Conservation (phyloP, 2,797 vertebrate species). For the Xenopus petersii region DNA sequence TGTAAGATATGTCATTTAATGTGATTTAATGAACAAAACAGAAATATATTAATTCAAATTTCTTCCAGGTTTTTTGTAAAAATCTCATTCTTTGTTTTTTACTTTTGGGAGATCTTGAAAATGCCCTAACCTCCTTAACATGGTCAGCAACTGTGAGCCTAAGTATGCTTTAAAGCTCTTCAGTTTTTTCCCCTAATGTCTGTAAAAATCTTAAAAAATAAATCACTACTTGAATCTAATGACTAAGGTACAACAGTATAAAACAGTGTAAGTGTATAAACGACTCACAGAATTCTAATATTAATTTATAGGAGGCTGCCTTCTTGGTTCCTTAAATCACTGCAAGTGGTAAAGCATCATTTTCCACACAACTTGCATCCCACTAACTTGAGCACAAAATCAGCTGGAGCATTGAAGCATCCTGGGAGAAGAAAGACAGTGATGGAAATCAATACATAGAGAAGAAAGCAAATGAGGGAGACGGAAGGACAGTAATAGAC, state of each 20-base stretch:
- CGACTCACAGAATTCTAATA: not conserved
- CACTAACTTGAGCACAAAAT: constrained; percentile 2
- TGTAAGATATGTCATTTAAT: too few species aligned
- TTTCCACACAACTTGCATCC: not conserved
- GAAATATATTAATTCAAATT: too few species aligned
- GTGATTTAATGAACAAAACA: too few species aligned
- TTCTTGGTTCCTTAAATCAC: not conserved
- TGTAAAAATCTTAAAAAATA: too few species aligned
- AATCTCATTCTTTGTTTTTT: too few species aligned
- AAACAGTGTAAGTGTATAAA: not conserved
- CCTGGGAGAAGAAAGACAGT: not conserved
- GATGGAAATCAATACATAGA: constrained; percentile 6
- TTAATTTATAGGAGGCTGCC: not conserved
- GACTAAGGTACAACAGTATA: not conserved
- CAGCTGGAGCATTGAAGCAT: not conserved
- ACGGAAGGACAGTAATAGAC: constrained; percentile 1
- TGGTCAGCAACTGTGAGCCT: too few species aligned
- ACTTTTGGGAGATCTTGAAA: too few species aligned
- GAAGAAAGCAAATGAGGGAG: constrained; percentile 3
- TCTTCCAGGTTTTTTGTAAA: too few species aligned
- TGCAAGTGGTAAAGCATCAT: not conserved
- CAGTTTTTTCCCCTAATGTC: too few species aligned
- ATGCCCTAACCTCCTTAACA: too few species aligned
- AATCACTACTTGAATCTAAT: not conserved
- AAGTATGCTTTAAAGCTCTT: too few species aligned